Evolutionary conservation across 2,113 vertebrate genomes (phyloP), one percentile per base, ranked within the genome.

Genomic region (Carollia perspicillata): DNA sequence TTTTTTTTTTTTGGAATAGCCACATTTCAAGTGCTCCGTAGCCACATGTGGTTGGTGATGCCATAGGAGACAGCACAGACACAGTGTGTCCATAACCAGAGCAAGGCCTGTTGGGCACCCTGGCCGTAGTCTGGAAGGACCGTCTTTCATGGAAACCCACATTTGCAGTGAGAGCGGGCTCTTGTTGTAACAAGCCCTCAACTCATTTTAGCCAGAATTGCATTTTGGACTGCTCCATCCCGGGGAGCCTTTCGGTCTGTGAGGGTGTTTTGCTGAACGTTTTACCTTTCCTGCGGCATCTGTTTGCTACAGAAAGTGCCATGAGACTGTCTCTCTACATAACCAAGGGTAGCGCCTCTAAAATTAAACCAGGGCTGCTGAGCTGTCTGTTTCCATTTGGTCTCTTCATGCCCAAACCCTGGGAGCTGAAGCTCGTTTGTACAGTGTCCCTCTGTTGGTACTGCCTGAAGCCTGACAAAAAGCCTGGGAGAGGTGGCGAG

Each of bases 321-420:
- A 3, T 88, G 92, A 47, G 40, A 55, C 71, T 93, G 84, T 93
- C 53, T 95, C 94, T 23, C 0, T 95, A 94, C 94, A 94, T 94
- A 87, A 95, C 51, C 58, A 0, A 1, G 85, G 94, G 65, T 68
- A 77, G 83, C 96, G 68, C 89, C 63, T 94, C 85, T 75, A 33
- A 96, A 94, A 86, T 95, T 93, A 96, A 87, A 93, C 90, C 68
- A 72, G 90, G 93, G 90, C 90, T 96, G 83, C 49, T 88, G 86
- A 95, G 81, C 93, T 95, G 96, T 96, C 93, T 97, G 85, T 95
- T 97, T 95, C 94, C 88, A 92, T 97, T 96, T 95, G 96, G 40
- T 65, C 74, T 90, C 68, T 95, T 84, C 66, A 35, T 60, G 83
- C 42, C 69, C 65, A 63, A 74, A 44, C 93, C 71, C 92, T 71